Conservation (phyloP, 2,113 vertebrate genomes). For the Solenodon paradoxus region DNA sequence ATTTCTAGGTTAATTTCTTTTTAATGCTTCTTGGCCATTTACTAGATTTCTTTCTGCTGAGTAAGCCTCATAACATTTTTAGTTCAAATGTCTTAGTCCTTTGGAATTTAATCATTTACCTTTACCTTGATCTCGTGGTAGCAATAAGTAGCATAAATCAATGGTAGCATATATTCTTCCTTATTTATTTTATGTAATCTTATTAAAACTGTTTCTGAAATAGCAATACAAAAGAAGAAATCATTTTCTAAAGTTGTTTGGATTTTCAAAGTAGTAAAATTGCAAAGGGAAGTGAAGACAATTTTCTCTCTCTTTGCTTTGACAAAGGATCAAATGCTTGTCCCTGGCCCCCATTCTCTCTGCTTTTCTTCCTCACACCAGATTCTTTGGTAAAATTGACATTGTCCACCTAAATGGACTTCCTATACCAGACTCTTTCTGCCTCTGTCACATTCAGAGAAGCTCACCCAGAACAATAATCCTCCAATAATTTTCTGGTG, state of each 20-base stretch:
- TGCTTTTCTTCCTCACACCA: background rate
- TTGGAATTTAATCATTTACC: slow-evolving; percentile 33
- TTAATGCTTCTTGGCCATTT: background rate
- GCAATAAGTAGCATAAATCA: slow-evolving; percentile 7
- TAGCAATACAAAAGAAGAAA: background rate
- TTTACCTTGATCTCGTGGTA: slow-evolving; percentile 3
- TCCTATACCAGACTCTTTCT: background rate
- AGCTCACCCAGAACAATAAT: background rate
- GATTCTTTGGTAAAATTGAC: background rate
- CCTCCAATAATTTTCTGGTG: background rate
- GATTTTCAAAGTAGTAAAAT: background rate
- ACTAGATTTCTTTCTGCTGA: background rate
- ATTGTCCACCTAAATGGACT: background rate
- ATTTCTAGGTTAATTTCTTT: background rate
- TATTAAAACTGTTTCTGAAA: background rate
- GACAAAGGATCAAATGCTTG: background rate
- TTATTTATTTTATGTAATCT: slow-evolving; percentile 29
- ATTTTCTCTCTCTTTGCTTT: background rate
- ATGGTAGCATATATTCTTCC: background rate
- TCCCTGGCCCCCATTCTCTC: background rate
- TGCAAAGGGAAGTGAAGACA: background rate
- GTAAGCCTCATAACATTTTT: background rate
- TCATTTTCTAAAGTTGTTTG: background rate
- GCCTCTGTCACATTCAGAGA: background rate
- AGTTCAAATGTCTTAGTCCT: slow-evolving; percentile 35